Percentiles rank a stretch among this genome's conserved stretches.
These are phyloP conservation scores for Lordiphosa mommai DNA, from an alignment of 1,140 invertebrate species.

Conservation along the genomic window DNA sequence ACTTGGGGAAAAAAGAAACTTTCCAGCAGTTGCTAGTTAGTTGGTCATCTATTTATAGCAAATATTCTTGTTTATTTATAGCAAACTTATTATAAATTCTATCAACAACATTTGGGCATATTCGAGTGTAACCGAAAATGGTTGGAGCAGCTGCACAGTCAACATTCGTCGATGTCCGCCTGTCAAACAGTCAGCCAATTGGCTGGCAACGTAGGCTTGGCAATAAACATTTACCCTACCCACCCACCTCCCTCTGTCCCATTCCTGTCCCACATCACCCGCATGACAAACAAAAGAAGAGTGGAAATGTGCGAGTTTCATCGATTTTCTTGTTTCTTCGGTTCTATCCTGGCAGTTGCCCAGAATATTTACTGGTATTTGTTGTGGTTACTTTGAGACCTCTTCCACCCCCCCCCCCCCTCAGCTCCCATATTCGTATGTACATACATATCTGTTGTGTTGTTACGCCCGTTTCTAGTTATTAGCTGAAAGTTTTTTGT, in stretches of 20 bases:
- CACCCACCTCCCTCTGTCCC: not conserved
- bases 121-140: too few species aligned
- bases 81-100: too few species aligned
- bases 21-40: too few species aligned
- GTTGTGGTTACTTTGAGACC: constrained; percentile 38
- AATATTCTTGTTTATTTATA: too few species aligned
- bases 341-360: constrained; percentile 49
- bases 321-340: constrained; percentile 49
- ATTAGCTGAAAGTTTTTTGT: constrained; percentile 39
- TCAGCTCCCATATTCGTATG: constrained; percentile 10
- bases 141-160: too few species aligned
- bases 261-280: constrained; percentile 1
- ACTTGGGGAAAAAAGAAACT: not conserved
- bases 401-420: not conserved
- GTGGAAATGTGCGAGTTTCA: constrained; percentile 50
- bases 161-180: constrained; percentile 31
- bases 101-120: too few species aligned
- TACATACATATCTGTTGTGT: constrained; percentile 39
- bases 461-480: constrained; percentile 31
- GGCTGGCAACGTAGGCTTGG: constrained; percentile 44
- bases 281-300: constrained; percentile 26
- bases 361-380: constrained; percentile 65
- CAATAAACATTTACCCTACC: constrained; percentile 46
- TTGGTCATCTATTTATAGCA: too few species aligned
- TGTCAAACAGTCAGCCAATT: constrained; percentile 35